Conservation (phyloP, 2,888 invertebrate species). For the Helobdella robusta region DNA sequence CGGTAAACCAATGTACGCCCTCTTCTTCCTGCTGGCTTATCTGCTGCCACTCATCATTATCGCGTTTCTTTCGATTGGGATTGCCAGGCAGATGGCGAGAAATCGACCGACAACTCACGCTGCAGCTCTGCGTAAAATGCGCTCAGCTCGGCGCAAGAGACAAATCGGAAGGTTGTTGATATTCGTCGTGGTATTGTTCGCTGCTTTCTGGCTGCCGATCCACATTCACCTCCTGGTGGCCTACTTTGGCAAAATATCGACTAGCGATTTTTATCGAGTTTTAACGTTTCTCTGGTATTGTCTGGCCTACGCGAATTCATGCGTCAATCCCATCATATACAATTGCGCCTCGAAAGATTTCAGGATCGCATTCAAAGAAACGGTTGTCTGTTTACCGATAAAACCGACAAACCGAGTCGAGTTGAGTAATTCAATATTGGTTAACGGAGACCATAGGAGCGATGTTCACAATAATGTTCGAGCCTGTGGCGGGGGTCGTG, state of each 20-base stretch:
- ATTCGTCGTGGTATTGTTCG: conserved; percentile 36
- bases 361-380: conserved; percentile 34
- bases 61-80: conserved; percentile 43
- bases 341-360: conserved; percentile 37
- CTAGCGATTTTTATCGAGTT: conserved; percentile 28
- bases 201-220: conserved; percentile 36
- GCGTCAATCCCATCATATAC: conserved; percentile 37
- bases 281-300: conserved; percentile 34
- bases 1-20: conserved; percentile 37
- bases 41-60: conserved; percentile 76
- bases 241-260: conserved; percentile 32
- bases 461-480: too few relatives aligned
- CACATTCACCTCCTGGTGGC: conserved; percentile 36
- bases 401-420: too few relatives aligned
- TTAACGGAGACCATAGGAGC: too few relatives aligned
- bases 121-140: neutral
- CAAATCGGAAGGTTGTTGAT: conserved; percentile 34
- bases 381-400: conserved; percentile 28
- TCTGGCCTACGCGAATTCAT: conserved; percentile 36
- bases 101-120: neutral
- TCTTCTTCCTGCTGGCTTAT: conserved; percentile 73
- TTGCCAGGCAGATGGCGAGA: conserved; percentile 15
- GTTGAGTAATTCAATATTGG: too few relatives aligned
- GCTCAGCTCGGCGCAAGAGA: conserved; percentile 29
- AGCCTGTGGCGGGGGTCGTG: too few relatives aligned